These are phyloP conservation scores for Apodemus sylvaticus DNA, from an alignment of 2,113 vertebrate species.

Conservation along the genomic window DNA sequence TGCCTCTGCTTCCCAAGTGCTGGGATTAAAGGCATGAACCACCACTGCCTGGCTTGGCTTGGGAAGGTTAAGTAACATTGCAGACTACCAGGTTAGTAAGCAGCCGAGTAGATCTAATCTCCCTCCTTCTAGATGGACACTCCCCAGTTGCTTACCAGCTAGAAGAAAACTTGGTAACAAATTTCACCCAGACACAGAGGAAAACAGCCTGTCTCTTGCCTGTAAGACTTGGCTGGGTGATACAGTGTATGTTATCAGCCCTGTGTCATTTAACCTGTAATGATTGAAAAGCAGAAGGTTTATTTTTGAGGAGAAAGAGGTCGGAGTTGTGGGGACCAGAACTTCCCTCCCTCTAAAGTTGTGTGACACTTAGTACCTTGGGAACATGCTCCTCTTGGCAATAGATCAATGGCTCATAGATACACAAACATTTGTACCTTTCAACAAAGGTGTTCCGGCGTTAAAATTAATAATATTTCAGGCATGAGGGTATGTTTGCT, in stretches of 20 bases:
- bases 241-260: no score
- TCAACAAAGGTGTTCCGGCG: background rate
- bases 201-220: background rate
- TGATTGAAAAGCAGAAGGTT: background rate
- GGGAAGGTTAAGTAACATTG: background rate
- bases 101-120: background rate
- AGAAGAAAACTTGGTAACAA: background rate
- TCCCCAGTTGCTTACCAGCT: background rate
- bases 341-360: background rate
- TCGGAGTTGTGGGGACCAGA: background rate
- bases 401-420: background rate
- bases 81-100: background rate
- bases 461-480: background rate
- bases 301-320: background rate
- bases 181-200: background rate
- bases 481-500: background rate
- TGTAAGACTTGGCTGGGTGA: background rate
- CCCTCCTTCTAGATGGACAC: background rate
- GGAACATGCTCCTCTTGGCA: background rate
- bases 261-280: background rate
- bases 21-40: no score
- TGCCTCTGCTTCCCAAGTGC: no score
- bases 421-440: background rate
- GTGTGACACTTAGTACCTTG: background rate
- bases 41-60: background rate